These are phyloP conservation scores for Aphelinus certus DNA, from an alignment of 1,140 invertebrate genomes.

Conservation along the genomic window DNA sequence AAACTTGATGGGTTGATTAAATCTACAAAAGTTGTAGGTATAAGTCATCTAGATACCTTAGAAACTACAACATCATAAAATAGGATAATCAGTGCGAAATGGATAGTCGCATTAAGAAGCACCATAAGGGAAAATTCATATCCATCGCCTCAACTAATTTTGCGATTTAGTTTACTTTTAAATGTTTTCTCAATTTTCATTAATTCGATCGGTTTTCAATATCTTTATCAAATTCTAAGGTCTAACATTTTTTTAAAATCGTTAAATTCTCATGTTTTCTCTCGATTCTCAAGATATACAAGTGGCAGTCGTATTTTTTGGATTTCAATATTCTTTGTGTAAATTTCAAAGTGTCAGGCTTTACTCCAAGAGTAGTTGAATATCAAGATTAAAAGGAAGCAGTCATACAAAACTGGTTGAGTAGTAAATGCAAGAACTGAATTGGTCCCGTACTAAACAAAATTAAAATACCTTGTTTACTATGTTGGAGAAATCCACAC, in stretches of 20 bases:
- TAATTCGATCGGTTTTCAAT: background rate
- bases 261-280: background rate
- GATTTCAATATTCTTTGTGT: constrained; percentile 8
- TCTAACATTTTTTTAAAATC: constrained; percentile 20
- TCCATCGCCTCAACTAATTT: constrained; percentile 6
- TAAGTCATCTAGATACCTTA: background rate
- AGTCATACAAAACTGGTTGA: too few relatives aligned
- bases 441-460: background rate
- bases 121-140: constrained; percentile 4
- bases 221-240: constrained; percentile 18
- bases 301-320: constrained; percentile 26
- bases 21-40: background rate
- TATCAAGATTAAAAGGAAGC: too few relatives aligned
- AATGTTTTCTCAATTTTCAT: constrained; percentile 10
- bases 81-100: background rate
- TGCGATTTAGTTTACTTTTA: background rate
- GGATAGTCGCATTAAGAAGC: background rate
- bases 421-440: background rate
- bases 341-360: background rate
- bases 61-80: background rate
- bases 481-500: too few relatives aligned
- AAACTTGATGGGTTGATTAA: background rate
- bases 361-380: background rate
- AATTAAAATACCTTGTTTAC: background rate
- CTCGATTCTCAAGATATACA: constrained; percentile 9